Conservation (phyloP, 1,140 invertebrate species). For the Drosophila simulans region DNA sequence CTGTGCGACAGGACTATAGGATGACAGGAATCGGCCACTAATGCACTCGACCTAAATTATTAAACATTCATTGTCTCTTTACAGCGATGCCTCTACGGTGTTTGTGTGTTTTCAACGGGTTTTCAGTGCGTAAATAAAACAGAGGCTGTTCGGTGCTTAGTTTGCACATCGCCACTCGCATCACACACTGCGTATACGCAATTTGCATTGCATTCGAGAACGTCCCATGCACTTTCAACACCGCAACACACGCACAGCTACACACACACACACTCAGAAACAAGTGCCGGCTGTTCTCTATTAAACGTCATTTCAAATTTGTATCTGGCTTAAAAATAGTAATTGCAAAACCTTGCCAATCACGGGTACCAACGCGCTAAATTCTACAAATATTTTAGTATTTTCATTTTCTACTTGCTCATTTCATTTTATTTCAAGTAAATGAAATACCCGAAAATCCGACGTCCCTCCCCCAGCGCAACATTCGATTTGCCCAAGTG, state of each 20-base stretch:
- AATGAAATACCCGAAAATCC: not conserved
- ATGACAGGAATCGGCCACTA: constrained; percentile 48
- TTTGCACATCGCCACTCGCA: constrained; percentile 24
- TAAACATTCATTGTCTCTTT: constrained; percentile 60
- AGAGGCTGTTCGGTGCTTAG: constrained; percentile 29
- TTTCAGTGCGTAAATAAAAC: constrained; percentile 73
- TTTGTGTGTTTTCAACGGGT: constrained; percentile 53
- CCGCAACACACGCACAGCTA: not conserved
- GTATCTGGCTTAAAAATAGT: constrained; percentile 51
- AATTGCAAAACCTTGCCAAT: constrained; percentile 33
- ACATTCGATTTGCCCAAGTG: constrained; percentile 3
- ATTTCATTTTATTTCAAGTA: not conserved
- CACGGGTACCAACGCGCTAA: not conserved
- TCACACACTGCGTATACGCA: constrained; percentile 66
- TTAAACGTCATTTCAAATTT: constrained; percentile 65
- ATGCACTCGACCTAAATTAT: constrained; percentile 77
- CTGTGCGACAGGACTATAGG: constrained; percentile 26
- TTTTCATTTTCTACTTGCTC: not conserved
- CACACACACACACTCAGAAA: constrained; percentile 11
- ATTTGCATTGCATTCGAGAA: constrained; percentile 59
- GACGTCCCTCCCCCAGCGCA: not conserved
- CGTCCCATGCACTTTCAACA: constrained; percentile 51
- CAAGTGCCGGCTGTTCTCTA: constrained; percentile 56
- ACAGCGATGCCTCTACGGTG: not conserved
- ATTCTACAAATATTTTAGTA: constrained; percentile 11